Percentiles rank a stretch among this genome's conserved stretches.
Evolutionary conservation across 1,140 invertebrate species (phyloP).

Genomic region (Cyclargus thomasi): DNA sequence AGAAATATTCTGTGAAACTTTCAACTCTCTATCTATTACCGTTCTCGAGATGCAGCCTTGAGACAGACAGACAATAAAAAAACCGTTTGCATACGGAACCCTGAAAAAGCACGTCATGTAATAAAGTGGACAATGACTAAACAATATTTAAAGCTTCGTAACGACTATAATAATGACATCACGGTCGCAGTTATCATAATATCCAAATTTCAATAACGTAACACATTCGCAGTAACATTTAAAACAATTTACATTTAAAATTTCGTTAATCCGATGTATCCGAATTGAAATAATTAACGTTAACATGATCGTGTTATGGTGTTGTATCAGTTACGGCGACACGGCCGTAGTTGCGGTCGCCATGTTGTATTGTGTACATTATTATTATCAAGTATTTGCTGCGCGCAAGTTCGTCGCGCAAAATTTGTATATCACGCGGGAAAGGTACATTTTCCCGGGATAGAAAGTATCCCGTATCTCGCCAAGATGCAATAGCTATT

Average conservation of each 20-base stretch:
- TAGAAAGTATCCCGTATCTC: no score
- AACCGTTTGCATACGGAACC: no score
- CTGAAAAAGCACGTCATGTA: neutral
- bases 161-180: neutral
- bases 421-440: no score
- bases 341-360: no score
- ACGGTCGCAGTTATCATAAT: neutral
- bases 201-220: neutral
- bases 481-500: no score
- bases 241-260: constrained; percentile 4
- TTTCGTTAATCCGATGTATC: neutral
- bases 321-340: neutral
- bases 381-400: no score
- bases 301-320: neutral
- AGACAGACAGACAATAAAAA: no score
- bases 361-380: neutral
- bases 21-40: no score
- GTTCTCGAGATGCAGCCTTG: no score
- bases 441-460: no score
- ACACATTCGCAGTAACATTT: constrained; percentile 1
- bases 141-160: neutral
- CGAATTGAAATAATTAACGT: neutral
- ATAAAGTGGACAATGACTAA: neutral
- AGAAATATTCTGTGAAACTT: no score
- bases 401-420: no score